Percentiles rank a stretch among this genome's conserved stretches.
Conservation (phyloP, 2,888 invertebrate species). For the Troglohyphantes excavatus region DNA sequence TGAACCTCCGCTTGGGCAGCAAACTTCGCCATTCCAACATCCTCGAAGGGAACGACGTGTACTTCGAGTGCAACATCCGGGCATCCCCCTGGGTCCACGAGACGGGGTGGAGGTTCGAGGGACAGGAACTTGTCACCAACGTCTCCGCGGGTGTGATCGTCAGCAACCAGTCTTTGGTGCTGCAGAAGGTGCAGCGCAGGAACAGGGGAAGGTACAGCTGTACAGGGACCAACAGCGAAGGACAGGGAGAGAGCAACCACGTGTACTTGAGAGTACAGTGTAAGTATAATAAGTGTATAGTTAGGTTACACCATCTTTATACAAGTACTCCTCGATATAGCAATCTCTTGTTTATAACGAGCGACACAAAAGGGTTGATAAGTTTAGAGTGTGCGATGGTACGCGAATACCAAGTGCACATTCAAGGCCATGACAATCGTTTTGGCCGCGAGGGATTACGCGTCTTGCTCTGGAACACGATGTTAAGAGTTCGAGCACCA, state of each 20-base stretch:
- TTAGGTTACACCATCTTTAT: no score
- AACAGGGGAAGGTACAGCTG: constrained; percentile 94
- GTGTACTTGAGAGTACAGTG: constrained; percentile 93
- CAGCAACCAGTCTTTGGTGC: constrained; percentile 94
- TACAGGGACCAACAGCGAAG: constrained; percentile 92
- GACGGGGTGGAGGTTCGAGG: constrained; percentile 87
- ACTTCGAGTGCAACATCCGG: constrained; percentile 95
- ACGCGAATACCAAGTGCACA: no score
- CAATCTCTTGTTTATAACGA: no score
- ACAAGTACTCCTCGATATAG: no score
- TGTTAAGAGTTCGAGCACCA: no score
- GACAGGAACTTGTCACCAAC: constrained; percentile 88
- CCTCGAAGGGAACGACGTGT: constrained; percentile 95
- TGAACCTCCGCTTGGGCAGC: constrained; percentile 90
- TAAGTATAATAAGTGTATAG: constrained; percentile 85
- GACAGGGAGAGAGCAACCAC: constrained; percentile 93
- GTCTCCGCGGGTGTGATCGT: constrained; percentile 93
- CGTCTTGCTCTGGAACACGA: no score
- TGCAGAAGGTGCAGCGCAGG: constrained; percentile 93
- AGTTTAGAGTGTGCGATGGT: no score
- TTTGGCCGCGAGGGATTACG: no score
- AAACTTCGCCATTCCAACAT: constrained; percentile 93
- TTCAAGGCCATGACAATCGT: no score
- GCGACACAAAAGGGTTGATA: no score
- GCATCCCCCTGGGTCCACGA: constrained; percentile 93